Evolutionary conservation across 2,797 vertebrate species (phyloP).

Genomic region (Adrianichthys oophorus): DNA sequence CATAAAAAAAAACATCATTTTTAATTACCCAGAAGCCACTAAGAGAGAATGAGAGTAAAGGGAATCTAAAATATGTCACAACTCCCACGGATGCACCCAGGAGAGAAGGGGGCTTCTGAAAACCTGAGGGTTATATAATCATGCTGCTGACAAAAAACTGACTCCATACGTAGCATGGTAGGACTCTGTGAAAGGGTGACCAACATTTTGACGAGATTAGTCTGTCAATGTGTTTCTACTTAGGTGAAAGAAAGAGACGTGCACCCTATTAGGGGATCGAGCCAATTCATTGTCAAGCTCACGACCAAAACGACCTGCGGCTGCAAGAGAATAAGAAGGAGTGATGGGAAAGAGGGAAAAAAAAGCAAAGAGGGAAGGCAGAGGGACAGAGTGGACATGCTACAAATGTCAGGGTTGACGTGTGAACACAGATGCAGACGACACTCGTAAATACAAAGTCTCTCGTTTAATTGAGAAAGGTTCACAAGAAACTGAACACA

Average conservation of each 20-base stretch:
- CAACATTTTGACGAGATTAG: slow-evolving; percentile 28
- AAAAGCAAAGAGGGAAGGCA: not conserved
- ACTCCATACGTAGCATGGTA: not conserved
- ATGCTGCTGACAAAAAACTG: slow-evolving; percentile 12
- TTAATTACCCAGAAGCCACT: slow-evolving; percentile 58
- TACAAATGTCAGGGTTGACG: too few species aligned
- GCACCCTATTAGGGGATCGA: slow-evolving; percentile 11
- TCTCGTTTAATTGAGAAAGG: too few species aligned
- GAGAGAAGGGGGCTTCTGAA: slow-evolving; percentile 26
- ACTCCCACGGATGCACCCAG: slow-evolving; percentile 24
- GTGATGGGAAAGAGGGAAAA: slow-evolving; percentile 29
- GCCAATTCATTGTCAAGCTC: slow-evolving; percentile 32
- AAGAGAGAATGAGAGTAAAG: slow-evolving; percentile 54
- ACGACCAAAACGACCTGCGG: slow-evolving; percentile 34
- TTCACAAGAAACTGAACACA: too few species aligned
- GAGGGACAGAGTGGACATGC: slow-evolving; percentile 15
- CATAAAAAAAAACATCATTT: slow-evolving; percentile 61
- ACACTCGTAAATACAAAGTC: too few species aligned
- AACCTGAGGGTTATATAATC: slow-evolving; percentile 42
- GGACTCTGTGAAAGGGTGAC: slow-evolving; percentile 35
- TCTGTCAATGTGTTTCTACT: slow-evolving; percentile 33
- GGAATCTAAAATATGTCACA: slow-evolving; percentile 47
- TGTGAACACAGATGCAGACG: too few species aligned
- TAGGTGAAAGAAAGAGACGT: slow-evolving; percentile 38
- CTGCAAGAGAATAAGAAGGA: slow-evolving; percentile 32